Evolutionary conservation across 1,140 invertebrate species (phyloP), one percentile per base, ranked within the genome.

Genomic region (Episyrphus balteatus): DNA sequence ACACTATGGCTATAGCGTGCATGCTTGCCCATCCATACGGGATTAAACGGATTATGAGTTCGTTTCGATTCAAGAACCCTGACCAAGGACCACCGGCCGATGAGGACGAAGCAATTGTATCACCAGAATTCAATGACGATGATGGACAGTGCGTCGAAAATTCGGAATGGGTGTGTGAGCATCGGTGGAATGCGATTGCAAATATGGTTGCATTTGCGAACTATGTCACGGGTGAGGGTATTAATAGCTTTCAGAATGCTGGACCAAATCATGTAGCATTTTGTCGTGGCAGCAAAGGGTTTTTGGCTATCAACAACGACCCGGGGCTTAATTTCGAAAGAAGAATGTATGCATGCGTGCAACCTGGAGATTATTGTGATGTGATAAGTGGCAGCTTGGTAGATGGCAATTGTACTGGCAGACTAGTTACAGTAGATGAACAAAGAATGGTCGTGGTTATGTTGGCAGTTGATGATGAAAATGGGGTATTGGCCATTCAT

Each of bases 141-240:
- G 62, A 76, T 46, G 78, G 74, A 10, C 40, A 79, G 81, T 43
- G 48, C 71, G 76, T 86, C 52, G 71, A 75, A 1, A 71, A 66
- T 1, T 76, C 77, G 50, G 86, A 85, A 5, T 93, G 87, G 86
- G 72, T 91, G 0, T 93, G 90, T 59, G 89, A 94, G 65, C 89
- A 93, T 63, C 75, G 86, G 11, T 92, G 87, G 87, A 69, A 77
- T 1, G 77, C 84, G 55, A 86, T 91, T 48, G 82, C 76, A 57
- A 84, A 84, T 55, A 91, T 92, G 86, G 82, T 84, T 2, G 64
- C 60, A 2, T 87, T 90, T 61, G 73, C 80, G 44, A 87, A 84
- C 55, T 69, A 70, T 7, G 80, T 75, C 2, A 33, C 42, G 10
- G 65, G 64, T 13, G 64, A 80, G 49, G 1, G 26, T 26, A 65